Conservation (phyloP, 2,113 vertebrate species). For the Sturnira hondurensis region DNA sequence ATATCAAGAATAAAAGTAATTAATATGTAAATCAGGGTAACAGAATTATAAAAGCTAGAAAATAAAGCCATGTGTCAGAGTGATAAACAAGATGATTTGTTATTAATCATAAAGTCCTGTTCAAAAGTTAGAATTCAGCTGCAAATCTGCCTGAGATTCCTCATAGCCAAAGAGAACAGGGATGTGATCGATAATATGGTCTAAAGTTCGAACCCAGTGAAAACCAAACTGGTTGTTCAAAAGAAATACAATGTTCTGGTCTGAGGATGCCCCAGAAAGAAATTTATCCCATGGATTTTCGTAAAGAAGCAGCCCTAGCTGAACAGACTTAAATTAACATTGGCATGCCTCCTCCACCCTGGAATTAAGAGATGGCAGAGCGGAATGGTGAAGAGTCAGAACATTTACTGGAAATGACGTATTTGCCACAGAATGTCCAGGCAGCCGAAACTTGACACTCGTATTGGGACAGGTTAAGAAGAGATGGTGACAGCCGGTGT, state of each 20-base stretch:
- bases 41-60: slow-evolving; percentile 3
- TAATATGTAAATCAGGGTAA: not conserved
- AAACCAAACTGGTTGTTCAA: not conserved
- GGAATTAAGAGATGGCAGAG: not conserved
- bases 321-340: not conserved
- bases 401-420: not conserved
- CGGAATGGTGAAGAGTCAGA: not conserved
- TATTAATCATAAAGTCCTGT: not conserved
- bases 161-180: not conserved
- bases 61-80: not conserved
- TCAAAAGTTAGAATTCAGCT: not conserved
- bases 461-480: not conserved
- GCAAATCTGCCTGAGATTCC: not conserved
- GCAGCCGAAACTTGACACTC: not conserved
- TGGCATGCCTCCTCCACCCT: not conserved
- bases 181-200: not conserved
- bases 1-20: not conserved
- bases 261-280: not conserved
- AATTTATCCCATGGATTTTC: not conserved
- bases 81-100: not conserved
- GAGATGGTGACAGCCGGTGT: not conserved
- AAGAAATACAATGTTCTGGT: not conserved
- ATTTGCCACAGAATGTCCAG: not conserved
- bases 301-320: not conserved
- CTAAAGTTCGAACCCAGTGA: not conserved